Evolutionary conservation across 2,797 vertebrate genomes (phyloP).

Genomic region (Liasis olivaceus): DNA sequence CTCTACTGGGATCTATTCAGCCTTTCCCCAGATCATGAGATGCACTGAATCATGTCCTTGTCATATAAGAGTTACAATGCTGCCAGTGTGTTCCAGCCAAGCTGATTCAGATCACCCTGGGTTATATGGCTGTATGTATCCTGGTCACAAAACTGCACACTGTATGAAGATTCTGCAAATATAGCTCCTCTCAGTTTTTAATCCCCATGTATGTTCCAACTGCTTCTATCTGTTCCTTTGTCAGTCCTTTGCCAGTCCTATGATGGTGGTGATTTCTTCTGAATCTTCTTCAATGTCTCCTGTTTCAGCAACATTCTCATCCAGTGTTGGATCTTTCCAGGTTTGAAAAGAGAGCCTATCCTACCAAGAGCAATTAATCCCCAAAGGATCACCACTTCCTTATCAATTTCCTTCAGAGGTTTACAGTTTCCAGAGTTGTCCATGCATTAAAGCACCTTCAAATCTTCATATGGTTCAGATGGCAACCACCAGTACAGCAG

Average conservation of each 20-base stretch:
- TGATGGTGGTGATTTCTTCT: neutral
- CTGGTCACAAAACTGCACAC: neutral
- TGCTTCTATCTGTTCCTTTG: neutral
- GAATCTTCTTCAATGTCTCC: neutral
- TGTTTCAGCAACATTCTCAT: neutral
- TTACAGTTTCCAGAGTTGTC: neutral
- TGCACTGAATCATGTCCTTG: neutral
- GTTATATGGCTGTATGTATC: neutral
- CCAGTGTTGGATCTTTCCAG: neutral
- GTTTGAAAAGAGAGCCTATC: neutral
- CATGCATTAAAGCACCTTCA: neutral
- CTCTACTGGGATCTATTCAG: neutral
- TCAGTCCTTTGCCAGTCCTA: neutral
- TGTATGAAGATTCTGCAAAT: neutral
- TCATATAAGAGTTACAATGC: neutral
- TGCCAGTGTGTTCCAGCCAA: neutral
- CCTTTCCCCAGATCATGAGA: neutral
- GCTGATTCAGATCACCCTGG: neutral
- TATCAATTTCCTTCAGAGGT: neutral
- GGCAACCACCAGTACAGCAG: neutral
- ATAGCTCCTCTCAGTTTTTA: too few relatives aligned
- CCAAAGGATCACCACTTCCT: neutral
- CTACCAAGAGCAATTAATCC: neutral
- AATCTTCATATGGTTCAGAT: neutral
- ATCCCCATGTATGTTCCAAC: neutral